Base-by-base conservation (phyloP, 2,113 vertebrate species). In the Amazona vittata region DNA sequence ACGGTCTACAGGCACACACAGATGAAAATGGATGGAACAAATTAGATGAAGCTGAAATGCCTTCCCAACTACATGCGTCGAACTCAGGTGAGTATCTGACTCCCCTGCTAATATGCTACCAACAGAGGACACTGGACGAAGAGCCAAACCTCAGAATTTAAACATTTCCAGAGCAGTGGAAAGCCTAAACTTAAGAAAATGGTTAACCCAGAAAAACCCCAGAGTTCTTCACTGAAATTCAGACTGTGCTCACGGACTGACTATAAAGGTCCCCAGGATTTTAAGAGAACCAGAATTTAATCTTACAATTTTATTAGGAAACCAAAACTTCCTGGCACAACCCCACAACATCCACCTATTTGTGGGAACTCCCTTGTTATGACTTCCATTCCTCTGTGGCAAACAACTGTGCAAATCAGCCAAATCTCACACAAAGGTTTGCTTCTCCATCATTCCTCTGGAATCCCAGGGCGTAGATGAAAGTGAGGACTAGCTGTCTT, bases 361-460 rank as follows among this genome's bases (percentile, higher is more conserved):
- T 93, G 89, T 89, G 95, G 95, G 86, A 96, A 96, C 94, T 94
- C 95, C 90, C 91, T 89, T 82, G 81, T 89, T 96, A 90, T 46
- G 81, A 84, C 57, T 94, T 95, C 89, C 65, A 95, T n/a, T 91
- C 47, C 90, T 90, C 95, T 69, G 86, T 85, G 91, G 94, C 86
- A 93, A 96, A 35, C 1, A 15, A 62, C 52, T 92, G 77, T 65
- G 80, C 82, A 86, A 90, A 96, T 28, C 77, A 92, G 96, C 94
- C 92, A 96, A 69, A 92, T 92, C 81, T 89, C 94, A 85, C 89
- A 95, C 89, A 96, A 92, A 89, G 83, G 49, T 87, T 91, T 74
- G 53, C 81, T 97, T 94, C 83, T 96, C 82, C 78, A 5, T 80
- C 2, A 4, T 83, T 96, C 65, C 92, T 84, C 89, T 85, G 91